Conservation (phyloP, 2,797 vertebrate genomes). For the Antennarius maculatus region DNA sequence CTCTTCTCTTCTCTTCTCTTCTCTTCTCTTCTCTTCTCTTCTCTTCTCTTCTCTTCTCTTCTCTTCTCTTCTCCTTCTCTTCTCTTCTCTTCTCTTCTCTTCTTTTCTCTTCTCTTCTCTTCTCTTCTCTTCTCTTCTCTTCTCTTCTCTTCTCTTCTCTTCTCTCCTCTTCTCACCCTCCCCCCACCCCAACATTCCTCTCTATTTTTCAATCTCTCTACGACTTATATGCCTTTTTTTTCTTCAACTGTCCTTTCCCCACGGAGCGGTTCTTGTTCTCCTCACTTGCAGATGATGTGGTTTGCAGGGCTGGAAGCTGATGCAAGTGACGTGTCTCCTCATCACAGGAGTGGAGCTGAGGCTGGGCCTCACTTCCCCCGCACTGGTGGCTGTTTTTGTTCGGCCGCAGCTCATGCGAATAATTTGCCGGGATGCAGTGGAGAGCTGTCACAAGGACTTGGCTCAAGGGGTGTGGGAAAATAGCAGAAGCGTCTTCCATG, state of each 20-base stretch:
- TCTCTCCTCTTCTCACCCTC: slow-evolving; percentile 7
- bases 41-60: slow-evolving; percentile 18
- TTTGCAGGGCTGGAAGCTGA: slow-evolving; percentile 78
- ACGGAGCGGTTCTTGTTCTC: slow-evolving; percentile 69
- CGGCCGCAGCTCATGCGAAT: slow-evolving; percentile 81
- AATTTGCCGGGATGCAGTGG: slow-evolving; percentile 86
- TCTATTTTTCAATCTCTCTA: slow-evolving; percentile 19
- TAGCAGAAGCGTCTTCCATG: slow-evolving; percentile 82
- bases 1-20: slow-evolving; percentile 7
- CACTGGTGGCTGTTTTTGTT: slow-evolving; percentile 86
- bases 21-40: slow-evolving; percentile 11
- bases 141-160: slow-evolving; percentile 16
- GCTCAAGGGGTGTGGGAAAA: slow-evolving; percentile 86
- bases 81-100: slow-evolving; percentile 11
- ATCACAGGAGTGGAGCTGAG: slow-evolving; percentile 75
- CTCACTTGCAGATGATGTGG: slow-evolving; percentile 78
- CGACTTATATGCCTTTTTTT: slow-evolving; percentile 10
- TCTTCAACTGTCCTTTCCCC: slow-evolving; percentile 45
- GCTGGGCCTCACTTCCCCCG: slow-evolving; percentile 79
- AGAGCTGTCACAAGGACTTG: slow-evolving; percentile 86
- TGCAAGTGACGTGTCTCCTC: slow-evolving; percentile 80
- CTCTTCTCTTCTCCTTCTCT: slow-evolving; percentile 14
- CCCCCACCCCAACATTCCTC: background rate
- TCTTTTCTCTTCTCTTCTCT: slow-evolving; percentile 16
- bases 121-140: slow-evolving; percentile 11